Evolutionary conservation across 1,140 invertebrate species (phyloP).

Genomic region (Elysia chlorotica): DNA sequence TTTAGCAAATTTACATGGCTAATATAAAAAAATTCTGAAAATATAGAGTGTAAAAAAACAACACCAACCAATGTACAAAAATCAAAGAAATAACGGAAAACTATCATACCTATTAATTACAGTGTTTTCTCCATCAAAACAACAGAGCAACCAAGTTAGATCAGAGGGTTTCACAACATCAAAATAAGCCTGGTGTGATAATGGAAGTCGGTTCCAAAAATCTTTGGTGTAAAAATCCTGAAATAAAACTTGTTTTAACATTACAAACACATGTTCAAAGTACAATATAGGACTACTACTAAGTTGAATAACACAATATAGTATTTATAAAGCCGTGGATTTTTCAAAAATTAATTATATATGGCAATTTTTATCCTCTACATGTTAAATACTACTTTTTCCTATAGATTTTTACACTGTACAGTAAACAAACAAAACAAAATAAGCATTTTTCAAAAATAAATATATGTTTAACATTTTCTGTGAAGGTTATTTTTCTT

Average conservation of each 20-base stretch:
- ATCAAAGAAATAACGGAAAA: background rate
- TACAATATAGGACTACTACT: background rate
- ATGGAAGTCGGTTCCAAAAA: constrained; percentile 47
- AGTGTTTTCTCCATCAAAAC: background rate
- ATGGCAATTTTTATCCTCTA: background rate
- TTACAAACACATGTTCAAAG: background rate
- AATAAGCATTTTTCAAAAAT: no score
- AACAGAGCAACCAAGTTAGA: constrained; percentile 7
- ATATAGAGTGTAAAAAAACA: background rate
- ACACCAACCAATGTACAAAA: background rate
- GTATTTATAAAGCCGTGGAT: no score
- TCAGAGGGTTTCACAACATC: constrained; percentile 9
- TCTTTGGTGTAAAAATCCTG: constrained; percentile 58
- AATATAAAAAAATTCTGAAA: background rate
- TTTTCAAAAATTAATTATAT: background rate
- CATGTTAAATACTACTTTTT: background rate
- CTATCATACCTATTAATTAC: background rate
- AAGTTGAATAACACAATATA: no score
- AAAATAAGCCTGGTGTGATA: constrained; percentile 35
- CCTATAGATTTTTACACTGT: background rate
- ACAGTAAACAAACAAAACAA: no score
- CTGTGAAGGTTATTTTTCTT: no score
- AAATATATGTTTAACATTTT: no score
- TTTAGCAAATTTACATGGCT: background rate
- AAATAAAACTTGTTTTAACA: constrained; percentile 1